These are phyloP conservation scores for Panagrolaimus sp. DNA, from an alignment of 1,140 invertebrate species.

Conservation along the genomic window DNA sequence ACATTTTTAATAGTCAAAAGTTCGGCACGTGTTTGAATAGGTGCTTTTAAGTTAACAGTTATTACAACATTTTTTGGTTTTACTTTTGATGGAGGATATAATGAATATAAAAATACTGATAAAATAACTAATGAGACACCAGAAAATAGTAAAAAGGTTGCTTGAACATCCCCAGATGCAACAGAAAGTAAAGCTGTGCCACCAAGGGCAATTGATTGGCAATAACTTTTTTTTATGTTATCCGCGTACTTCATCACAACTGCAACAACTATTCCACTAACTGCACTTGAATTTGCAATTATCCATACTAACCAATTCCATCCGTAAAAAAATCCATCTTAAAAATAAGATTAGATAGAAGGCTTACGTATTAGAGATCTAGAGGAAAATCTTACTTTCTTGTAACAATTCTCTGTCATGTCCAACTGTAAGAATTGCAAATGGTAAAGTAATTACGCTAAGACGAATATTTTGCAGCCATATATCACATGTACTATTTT, in stretches of 20 bases:
- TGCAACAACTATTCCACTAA: constrained; percentile 80
- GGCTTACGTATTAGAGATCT: background rate
- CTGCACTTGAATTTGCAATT: constrained; percentile 73
- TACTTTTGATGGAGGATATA: constrained; percentile 30
- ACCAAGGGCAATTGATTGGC: constrained; percentile 38
- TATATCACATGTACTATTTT: constrained; percentile 42
- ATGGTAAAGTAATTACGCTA: constrained; percentile 38
- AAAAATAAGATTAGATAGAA: constrained; percentile 5
- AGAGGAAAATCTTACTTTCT: constrained; percentile 24
- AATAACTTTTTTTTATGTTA: constrained; percentile 68
- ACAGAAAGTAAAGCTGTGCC: constrained; percentile 38
- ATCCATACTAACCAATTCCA: constrained; percentile 78
- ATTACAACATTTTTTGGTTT: background rate
- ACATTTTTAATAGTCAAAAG: too few relatives aligned
- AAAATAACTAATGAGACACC: constrained; percentile 31
- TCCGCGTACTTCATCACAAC: constrained; percentile 91
- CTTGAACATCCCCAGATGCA: constrained; percentile 30
- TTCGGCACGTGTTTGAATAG: constrained; percentile 14
- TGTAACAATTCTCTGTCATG: constrained; percentile 28
- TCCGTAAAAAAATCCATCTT: constrained; percentile 62
- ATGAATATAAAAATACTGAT: constrained; percentile 38
- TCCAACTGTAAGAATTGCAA: constrained; percentile 32
- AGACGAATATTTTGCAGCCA: constrained; percentile 42
- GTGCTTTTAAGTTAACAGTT: background rate
- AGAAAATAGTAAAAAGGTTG: constrained; percentile 22